Percentiles rank a stretch among this genome's conserved stretches.
These are phyloP conservation scores for Poecile montanus DNA, from an alignment of 2,797 vertebrate species.

Conservation along the genomic window DNA sequence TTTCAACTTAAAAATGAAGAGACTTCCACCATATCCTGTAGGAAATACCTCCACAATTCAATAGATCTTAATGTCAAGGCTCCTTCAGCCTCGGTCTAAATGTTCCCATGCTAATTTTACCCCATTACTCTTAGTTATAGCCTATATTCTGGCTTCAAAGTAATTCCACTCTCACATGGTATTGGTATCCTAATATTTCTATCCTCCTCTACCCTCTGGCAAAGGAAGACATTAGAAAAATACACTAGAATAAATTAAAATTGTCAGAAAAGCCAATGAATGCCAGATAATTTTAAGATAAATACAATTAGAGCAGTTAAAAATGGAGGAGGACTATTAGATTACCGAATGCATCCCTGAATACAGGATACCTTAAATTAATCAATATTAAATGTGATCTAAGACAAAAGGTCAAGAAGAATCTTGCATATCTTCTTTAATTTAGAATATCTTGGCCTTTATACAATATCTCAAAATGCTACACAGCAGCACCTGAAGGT, in stretches of 20 bases:
- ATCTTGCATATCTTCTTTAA: background rate
- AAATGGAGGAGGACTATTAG: slow-evolving; percentile 34
- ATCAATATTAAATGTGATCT: slow-evolving; percentile 4
- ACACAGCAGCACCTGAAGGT: background rate
- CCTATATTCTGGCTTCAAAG: background rate
- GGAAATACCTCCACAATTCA: slow-evolving; percentile 2
- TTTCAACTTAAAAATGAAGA: background rate
- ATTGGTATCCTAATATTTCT: background rate
- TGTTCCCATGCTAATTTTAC: background rate
- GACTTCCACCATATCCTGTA: background rate
- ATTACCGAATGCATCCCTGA: background rate
- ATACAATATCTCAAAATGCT: background rate
- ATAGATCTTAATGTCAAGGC: background rate
- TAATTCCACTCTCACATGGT: background rate
- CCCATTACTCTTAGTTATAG: background rate
- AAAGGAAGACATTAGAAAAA: slow-evolving; percentile 23
- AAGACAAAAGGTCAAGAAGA: slow-evolving; percentile 32
- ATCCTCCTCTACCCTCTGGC: background rate
- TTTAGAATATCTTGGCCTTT: background rate
- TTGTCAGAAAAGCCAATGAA: slow-evolving; percentile 19
- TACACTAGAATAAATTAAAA: slow-evolving; percentile 14
- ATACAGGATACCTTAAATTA: slow-evolving; percentile 15
- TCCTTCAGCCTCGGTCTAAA: background rate
- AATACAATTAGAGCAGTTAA: slow-evolving; percentile 32
- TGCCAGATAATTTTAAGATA: slow-evolving; percentile 21